Evolutionary conservation across 2,113 vertebrate genomes (phyloP), one percentile per base, ranked within the genome.

Genomic region (Zosterops japonicus): DNA sequence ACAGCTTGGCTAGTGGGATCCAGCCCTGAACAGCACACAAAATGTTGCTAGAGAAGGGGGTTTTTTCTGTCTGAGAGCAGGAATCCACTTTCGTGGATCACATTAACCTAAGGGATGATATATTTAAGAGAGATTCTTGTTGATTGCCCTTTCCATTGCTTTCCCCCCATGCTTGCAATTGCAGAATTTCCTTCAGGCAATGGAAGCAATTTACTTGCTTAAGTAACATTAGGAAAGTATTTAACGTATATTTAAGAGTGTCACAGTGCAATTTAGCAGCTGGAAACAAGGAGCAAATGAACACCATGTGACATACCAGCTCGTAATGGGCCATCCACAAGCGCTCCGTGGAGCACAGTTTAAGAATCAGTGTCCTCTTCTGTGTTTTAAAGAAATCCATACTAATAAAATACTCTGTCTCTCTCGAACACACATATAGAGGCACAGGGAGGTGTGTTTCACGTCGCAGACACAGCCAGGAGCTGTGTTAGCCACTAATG

Each of bases 191-290:
- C 83, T 94, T 93, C 80, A 89, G 93, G 95, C 93, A 39, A 65
- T 92, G 83, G 89, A 92, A 95, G 80, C 75, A 91, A 96, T 95
- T 96, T 95, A 41, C 84, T 95, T 94, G 91, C 93, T 94, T 93
- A 94, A 97, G 94, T 95, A 96, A 92, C 90, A 92, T 94, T 94
- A 96, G 72, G 69, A 79, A 95, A 68, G 83, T 94, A 93, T 97
- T 97, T 97, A 96, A 95, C 12, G 4, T 95, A 84, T 96, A 97
- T 96, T 96, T 95, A 95, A 87, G 94, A 95, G 88, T 94, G 95
- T 87, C 95, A 95, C 83, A 69, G 80, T 84, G 92, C 93, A 96
- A 96, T 96, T 97, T 95, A 96, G 83, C 96, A 97, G 94, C 94
- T 94, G 94, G 93, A 97, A 96, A 92, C 94, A 92, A 87, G 92